Conservation (phyloP, 2,797 vertebrate genomes). For the Luscinia luscinia region DNA sequence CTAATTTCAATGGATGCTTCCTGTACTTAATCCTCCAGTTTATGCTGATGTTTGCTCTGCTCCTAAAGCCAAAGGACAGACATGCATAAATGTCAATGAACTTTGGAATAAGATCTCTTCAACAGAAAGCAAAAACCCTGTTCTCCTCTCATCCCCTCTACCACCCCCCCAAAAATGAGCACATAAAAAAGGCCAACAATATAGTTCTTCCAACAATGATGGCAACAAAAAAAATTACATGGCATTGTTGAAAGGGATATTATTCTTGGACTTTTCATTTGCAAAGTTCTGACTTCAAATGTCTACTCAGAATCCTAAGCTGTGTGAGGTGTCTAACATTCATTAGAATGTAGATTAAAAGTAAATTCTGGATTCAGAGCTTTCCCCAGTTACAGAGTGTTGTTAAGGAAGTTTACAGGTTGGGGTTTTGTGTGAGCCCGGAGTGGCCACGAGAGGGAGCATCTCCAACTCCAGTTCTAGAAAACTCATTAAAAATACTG, state of each 20-base stretch:
- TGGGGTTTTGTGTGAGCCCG: too few species aligned
- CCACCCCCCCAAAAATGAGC: accelerated
- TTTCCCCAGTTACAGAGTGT: neutral
- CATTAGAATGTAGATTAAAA: neutral
- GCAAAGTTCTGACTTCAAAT: neutral
- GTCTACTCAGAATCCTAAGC: neutral
- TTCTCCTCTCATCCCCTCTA: accelerated
- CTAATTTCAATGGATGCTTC: neutral
- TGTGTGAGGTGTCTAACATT: neutral
- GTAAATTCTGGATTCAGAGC: neutral
- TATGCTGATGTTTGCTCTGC: neutral
- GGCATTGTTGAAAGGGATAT: neutral
- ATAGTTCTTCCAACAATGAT: neutral
- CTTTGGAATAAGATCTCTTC: neutral
- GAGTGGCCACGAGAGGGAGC: neutral
- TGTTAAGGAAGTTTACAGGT: neutral
- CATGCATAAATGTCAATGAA: neutral
- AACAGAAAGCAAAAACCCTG: neutral
- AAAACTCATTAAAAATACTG: neutral
- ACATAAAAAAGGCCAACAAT: neutral
- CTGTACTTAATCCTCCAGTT: neutral
- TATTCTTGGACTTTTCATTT: neutral
- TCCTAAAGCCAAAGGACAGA: neutral
- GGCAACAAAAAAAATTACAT: neutral
- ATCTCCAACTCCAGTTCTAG: neutral